A percentile compares a stretch with the other conserved stretches of the same genome.
Conservation (phyloP, 2,797 vertebrate species). For the Ptychobarbus kaznakovi region DNA sequence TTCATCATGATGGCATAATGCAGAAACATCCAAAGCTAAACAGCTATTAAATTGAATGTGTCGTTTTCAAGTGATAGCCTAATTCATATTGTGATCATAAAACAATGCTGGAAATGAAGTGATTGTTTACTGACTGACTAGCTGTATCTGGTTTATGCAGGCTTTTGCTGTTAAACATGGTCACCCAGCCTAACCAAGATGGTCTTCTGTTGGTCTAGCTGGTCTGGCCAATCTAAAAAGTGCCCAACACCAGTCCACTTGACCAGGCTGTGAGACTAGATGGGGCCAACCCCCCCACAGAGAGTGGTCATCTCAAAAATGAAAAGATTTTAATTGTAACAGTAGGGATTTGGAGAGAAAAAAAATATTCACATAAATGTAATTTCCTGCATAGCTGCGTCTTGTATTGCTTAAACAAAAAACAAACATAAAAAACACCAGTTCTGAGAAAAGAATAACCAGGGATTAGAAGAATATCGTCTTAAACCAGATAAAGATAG, state of each 20-base stretch:
- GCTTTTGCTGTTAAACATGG: not conserved
- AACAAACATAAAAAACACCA: not conserved
- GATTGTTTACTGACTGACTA: not conserved
- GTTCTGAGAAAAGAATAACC: not conserved
- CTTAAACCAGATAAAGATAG: not conserved
- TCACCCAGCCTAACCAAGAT: not conserved
- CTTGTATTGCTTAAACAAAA: not conserved
- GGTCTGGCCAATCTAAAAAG: not conserved
- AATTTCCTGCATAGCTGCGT: not conserved
- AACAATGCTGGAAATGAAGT: not conserved
- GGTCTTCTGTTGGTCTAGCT: not conserved
- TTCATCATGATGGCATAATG: not conserved
- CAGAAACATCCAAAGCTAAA: not conserved
- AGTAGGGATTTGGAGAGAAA: not conserved
- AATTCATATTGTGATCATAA: not conserved
- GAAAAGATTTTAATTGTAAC: constrained; percentile 9
- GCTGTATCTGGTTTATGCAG: not conserved
- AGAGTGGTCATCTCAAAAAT: constrained; percentile 6
- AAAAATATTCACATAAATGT: not conserved
- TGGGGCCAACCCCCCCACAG: not conserved
- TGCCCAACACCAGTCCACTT: not conserved
- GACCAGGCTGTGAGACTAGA: not conserved
- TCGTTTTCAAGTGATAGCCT: not conserved
- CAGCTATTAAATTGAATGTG: not conserved
- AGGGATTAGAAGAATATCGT: not conserved